Base-by-base conservation (phyloP, 1,140 invertebrate species). In the Lepidotrigona ventralis region DNA sequence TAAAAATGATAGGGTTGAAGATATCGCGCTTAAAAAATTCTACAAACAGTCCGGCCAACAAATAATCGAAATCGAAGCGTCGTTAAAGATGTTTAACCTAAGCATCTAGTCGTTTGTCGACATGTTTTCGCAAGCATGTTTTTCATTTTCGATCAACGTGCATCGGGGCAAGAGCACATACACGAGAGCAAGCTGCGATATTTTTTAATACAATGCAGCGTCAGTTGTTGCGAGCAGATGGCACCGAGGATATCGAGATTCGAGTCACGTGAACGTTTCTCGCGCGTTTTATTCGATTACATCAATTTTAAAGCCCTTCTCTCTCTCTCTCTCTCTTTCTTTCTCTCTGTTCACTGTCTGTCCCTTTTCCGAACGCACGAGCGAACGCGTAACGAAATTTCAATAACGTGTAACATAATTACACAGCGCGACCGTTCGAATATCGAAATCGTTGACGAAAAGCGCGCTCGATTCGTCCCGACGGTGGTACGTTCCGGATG, bases 331-430 rank as follows among this genome's bases (percentile, higher is more conserved):
- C 21, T 11, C 39, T 23, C 70, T 29, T 0, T 9, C 39, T 46
- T 8, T 46, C 8, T 46, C 39, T 46, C 6, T 46, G 8, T 46
- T 46, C 8, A 8, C 8, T 46, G 39, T 8, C 6, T 46, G 39
- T 6, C 9, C 3, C n/a, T n/a, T 8, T 4, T 15, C 3, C 2
- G 26, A 19, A 15, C n/a, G n/a, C 73, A 26, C 58, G 56, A 14
- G 9, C 9, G 6, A 46, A 26, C 56, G 33, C 60, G 63, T 58
- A 77, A 77, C 73, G 53, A 82, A 77, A 82, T 82, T 82, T 77
- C 80, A 82, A 77, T 82, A 82, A 76, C 73, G 54, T 56, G 80
- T 69, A 51, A 69, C 51, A 69, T 69, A 77, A 82, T 82, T 82
- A 66, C 33, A 26, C 53, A 33, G 63, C 60, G 63, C 63, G 29